Evolutionary conservation across 2,797 vertebrate genomes (phyloP).

Genomic region (Myotis daubentonii): DNA sequence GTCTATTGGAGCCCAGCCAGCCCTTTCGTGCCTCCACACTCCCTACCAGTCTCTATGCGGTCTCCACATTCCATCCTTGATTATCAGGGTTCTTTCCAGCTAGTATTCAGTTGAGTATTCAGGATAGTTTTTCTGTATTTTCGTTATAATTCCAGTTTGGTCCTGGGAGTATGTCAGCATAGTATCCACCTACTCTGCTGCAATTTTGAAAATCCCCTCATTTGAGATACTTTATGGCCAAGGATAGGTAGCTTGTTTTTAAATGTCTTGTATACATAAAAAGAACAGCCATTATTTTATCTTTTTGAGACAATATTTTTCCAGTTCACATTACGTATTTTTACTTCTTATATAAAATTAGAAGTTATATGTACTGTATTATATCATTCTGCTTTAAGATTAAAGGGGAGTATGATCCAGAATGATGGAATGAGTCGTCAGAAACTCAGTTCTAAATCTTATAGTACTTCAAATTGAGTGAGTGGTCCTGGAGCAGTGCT

Average conservation of each 20-base stretch:
- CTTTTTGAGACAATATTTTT: constrained; percentile 15
- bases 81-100: too few species aligned
- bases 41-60: too few species aligned
- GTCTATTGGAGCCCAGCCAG: too few species aligned
- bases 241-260: not conserved
- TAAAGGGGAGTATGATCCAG: not conserved
- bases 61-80: too few species aligned
- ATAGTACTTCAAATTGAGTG: not conserved
- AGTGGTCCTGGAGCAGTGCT: not conserved
- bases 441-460: not conserved
- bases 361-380: not conserved
- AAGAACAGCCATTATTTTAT: constrained; percentile 29
- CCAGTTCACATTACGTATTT: not conserved
- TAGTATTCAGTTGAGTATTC: too few species aligned
- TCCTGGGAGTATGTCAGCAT: too few species aligned
- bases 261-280: not conserved
- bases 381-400: not conserved
- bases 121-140: too few species aligned
- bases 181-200: too few species aligned
- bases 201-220: not conserved
- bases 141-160: too few species aligned
- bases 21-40: too few species aligned
- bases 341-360: constrained; percentile 6
- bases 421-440: not conserved
- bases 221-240: not conserved